Conservation (phyloP, 2,113 vertebrate genomes). For the Andinoacara biseriatus region DNA sequence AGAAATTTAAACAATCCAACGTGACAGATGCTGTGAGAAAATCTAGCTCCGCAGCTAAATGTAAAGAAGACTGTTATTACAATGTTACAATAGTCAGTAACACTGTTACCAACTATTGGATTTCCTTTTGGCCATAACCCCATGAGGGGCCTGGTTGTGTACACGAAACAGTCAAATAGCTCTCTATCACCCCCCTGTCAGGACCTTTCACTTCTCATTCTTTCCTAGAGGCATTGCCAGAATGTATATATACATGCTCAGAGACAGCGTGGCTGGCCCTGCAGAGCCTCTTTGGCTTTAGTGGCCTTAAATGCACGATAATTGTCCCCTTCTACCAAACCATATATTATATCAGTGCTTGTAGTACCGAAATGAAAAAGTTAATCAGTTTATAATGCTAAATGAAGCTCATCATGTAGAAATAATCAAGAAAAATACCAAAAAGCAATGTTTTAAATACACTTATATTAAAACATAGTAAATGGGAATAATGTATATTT, state of each 20-base stretch:
- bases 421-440: neutral
- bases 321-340: slow-evolving; percentile 9
- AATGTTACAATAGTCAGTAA: neutral
- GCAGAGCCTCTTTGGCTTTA: slow-evolving; percentile 29
- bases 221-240: slow-evolving; percentile 27
- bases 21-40: neutral
- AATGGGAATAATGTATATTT: neutral
- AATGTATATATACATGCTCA: slow-evolving; percentile 47
- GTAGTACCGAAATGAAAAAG: neutral
- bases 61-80: neutral
- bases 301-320: slow-evolving; percentile 23
- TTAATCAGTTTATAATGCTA: neutral
- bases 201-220: slow-evolving; percentile 42
- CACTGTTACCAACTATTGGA: neutral
- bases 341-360: neutral
- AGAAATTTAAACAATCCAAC: slow-evolving; percentile 1
- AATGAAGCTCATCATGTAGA: neutral
- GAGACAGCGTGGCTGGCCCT: slow-evolving; percentile 43
- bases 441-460: neutral
- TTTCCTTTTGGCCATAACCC: neutral
- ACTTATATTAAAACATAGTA: neutral
- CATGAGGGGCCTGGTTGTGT: neutral
- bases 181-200: slow-evolving; percentile 21
- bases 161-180: slow-evolving; percentile 46
- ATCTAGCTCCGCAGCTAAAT: neutral